phyloP scores from a whole-genome alignment of 2,113 vertebrate species.

The Nothocercus julius region DNA sequence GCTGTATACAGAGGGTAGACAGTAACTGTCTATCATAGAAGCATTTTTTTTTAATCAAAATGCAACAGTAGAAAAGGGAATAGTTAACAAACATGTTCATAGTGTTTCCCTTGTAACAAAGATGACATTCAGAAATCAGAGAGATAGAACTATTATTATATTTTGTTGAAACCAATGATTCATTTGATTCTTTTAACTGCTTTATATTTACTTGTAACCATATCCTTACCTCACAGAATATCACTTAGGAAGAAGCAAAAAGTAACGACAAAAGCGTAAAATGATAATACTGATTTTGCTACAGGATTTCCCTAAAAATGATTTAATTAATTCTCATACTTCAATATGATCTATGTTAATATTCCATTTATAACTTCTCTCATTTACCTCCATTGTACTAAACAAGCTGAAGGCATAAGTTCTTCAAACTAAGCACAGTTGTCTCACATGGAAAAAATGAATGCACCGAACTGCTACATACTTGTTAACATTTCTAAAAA shows the following conservation, averaged over 20 bases:
- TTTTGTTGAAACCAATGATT: not conserved
- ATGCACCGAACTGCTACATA: not conserved
- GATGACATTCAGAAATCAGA: not conserved
- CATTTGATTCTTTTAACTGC: not conserved
- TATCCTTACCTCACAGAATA: fast-evolving
- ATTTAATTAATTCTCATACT: not conserved
- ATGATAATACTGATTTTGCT: not conserved
- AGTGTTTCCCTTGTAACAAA: not conserved
- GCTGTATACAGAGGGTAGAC: not conserved
- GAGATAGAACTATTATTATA: too few species aligned
- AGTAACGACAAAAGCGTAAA: fast-evolving
- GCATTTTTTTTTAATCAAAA: not conserved
- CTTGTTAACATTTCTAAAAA: not conserved
- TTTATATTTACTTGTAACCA: not conserved
- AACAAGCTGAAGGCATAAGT: not conserved
- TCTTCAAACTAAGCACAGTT: not conserved
- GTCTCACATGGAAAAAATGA: not conserved
- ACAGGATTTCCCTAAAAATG: not conserved
- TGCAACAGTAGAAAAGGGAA: not conserved
- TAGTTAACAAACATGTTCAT: not conserved
- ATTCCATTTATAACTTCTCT: not conserved
- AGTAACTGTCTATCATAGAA: not conserved
- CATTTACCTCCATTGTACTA: not conserved
- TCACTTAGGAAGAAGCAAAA: not conserved
- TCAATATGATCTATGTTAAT: not conserved